These are phyloP conservation scores for Drosophila quinaria DNA, from an alignment of 2,888 invertebrate genomes.

Conservation along the genomic window DNA sequence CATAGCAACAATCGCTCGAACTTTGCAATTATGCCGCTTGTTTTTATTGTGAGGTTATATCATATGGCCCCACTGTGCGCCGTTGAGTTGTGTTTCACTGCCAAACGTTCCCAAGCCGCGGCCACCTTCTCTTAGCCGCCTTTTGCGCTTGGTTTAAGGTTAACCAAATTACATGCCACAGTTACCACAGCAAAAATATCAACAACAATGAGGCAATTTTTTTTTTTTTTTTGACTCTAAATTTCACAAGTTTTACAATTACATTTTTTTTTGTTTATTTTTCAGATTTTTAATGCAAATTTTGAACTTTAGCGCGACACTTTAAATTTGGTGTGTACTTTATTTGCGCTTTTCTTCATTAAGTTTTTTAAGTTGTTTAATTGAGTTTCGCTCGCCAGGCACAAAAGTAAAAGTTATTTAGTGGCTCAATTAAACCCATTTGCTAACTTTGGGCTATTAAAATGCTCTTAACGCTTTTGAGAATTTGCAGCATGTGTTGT, in stretches of 20 bases:
- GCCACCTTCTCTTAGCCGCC: not conserved
- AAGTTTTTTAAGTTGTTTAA: slow-evolving; percentile 34
- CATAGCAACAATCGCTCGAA: too few relatives aligned
- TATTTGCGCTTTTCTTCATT: slow-evolving; percentile 24
- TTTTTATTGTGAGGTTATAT: too few relatives aligned
- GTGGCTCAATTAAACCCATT: slow-evolving; percentile 63
- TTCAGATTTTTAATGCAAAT: slow-evolving; percentile 63
- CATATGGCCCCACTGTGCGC: too few relatives aligned
- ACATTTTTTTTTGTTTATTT: slow-evolving; percentile 12
- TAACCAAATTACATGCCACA: slow-evolving; percentile 67
- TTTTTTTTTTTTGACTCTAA: slow-evolving; percentile 17
- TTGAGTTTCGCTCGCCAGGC: slow-evolving; percentile 50
- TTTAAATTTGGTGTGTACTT: slow-evolving; percentile 20
- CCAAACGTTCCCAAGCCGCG: slow-evolving; percentile 44
- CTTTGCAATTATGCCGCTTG: too few relatives aligned
- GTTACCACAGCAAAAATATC: slow-evolving; percentile 58
- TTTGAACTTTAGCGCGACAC: slow-evolving; percentile 64
- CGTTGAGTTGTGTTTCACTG: slow-evolving; percentile 58
- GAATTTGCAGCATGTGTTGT: slow-evolving; percentile 43
- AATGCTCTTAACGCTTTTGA: slow-evolving; percentile 37
- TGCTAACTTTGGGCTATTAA: slow-evolving; percentile 48
- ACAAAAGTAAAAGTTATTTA: slow-evolving; percentile 75
- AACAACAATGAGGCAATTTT: slow-evolving; percentile 43
- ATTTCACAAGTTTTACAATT: slow-evolving; percentile 55
- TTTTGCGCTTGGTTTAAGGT: slow-evolving; percentile 52